phyloP scores from a whole-genome alignment of 2,113 vertebrate species.

The Collichthys lucidus region DNA sequence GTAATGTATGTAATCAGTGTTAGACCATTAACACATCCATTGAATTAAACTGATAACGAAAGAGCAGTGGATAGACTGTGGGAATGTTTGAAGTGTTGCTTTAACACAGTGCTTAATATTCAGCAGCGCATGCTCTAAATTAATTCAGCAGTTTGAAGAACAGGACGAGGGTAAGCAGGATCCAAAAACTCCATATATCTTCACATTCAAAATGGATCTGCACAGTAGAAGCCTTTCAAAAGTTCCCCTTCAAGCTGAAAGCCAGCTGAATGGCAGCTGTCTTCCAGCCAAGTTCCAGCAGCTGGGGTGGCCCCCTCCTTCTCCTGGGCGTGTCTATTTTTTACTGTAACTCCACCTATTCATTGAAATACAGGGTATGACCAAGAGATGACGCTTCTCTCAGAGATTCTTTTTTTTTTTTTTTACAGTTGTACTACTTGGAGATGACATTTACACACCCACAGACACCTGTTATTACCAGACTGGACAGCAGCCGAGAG shows the following conservation, averaged over 20 bases:
- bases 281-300: too few relatives aligned
- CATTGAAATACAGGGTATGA: too few relatives aligned
- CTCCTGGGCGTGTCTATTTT: too few relatives aligned
- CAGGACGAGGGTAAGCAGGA: not conserved
- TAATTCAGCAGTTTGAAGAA: conserved; percentile 35
- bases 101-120: conserved; percentile 39
- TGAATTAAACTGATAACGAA: conserved; percentile 20
- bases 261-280: too few relatives aligned
- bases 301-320: too few relatives aligned
- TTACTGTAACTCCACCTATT: too few relatives aligned
- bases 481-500: too few relatives aligned
- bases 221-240: conserved; percentile 14
- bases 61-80: not conserved
- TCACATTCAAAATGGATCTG: conserved; percentile 21
- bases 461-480: too few relatives aligned
- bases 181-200: conserved; percentile 35
- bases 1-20: conserved; percentile 21
- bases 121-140: conserved; percentile 10
- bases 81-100: conserved; percentile 20
- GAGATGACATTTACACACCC: too few relatives aligned
- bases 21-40: not conserved
- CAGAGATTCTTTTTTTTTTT: too few relatives aligned
- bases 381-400: too few relatives aligned
- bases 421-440: too few relatives aligned
- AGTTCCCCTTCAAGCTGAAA: not conserved